Percentiles rank a stretch among this genome's conserved stretches.
Evolutionary conservation across 2,888 invertebrate species (phyloP).

Genomic region (Mystacides longicornis): DNA sequence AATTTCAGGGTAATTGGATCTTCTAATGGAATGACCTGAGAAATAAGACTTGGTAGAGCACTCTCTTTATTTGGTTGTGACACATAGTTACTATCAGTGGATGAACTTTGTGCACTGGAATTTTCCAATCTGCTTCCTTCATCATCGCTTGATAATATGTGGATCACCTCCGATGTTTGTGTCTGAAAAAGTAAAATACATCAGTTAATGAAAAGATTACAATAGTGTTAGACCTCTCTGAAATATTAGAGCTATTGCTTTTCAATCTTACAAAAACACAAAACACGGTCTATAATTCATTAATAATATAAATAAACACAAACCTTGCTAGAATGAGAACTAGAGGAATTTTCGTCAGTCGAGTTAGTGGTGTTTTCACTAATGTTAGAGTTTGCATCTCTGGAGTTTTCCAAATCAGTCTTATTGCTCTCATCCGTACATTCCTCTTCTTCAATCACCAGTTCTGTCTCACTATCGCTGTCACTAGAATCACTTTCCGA

Average conservation of each 20-base stretch:
- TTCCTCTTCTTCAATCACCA: conserved; percentile 10
- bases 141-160: conserved; percentile 14
- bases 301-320: too few species aligned
- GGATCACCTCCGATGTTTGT: conserved; percentile 12
- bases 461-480: conserved; percentile 22
- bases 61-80: conserved; percentile 43
- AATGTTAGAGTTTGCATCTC: too few species aligned
- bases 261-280: too few species aligned
- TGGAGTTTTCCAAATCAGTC: conserved; percentile 7
- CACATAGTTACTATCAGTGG: background rate
- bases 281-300: too few species aligned
- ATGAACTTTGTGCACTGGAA: background rate
- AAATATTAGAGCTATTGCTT: too few species aligned
- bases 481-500: background rate
- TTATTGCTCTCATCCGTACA: background rate
- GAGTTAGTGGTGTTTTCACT: too few species aligned
- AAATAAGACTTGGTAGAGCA: too few species aligned
- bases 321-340: too few species aligned
- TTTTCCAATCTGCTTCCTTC: conserved; percentile 1
- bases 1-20: conserved; percentile 14
- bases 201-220: background rate
- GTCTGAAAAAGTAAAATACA: conserved; percentile 8
- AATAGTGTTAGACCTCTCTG: too few species aligned
- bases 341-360: too few species aligned
- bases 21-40: too few species aligned